phyloP scores from a whole-genome alignment of 1,140 invertebrate species.

The Zaprionus africanus region DNA sequence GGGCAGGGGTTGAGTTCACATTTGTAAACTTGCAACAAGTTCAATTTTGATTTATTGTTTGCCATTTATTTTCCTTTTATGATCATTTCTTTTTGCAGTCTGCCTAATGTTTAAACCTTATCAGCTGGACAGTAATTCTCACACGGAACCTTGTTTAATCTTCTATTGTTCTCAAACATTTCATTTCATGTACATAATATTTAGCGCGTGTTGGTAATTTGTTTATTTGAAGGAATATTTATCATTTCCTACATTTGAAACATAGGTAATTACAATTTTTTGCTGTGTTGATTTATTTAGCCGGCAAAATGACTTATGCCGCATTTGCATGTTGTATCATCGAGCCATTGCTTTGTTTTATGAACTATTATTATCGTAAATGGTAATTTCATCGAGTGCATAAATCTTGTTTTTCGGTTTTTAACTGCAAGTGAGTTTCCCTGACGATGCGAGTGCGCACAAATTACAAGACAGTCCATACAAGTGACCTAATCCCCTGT shows the following conservation, averaged over 20 bases:
- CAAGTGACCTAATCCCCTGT: neutral
- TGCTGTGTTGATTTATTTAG: neutral
- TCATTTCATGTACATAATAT: neutral
- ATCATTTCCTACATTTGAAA: neutral
- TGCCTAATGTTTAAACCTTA: neutral
- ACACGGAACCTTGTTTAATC: neutral
- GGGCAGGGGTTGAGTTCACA: neutral
- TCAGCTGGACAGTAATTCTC: neutral
- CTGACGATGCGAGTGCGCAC: neutral
- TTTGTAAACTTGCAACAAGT: neutral
- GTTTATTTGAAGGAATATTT: neutral
- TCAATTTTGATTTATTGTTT: neutral
- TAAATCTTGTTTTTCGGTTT: constrained; percentile 2
- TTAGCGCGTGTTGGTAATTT: neutral
- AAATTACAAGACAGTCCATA: neutral
- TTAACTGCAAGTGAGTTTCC: neutral
- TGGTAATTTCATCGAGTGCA: neutral
- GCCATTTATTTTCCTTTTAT: neutral
- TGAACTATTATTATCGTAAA: neutral
- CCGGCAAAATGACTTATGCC: neutral
- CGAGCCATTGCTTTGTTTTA: neutral
- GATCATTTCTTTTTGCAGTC: neutral
- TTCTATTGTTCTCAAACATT: neutral
- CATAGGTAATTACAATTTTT: neutral
- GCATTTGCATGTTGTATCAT: neutral